Base-by-base conservation (phyloP, 2,113 vertebrate genomes). In the Benitochromis conjunctus region DNA sequence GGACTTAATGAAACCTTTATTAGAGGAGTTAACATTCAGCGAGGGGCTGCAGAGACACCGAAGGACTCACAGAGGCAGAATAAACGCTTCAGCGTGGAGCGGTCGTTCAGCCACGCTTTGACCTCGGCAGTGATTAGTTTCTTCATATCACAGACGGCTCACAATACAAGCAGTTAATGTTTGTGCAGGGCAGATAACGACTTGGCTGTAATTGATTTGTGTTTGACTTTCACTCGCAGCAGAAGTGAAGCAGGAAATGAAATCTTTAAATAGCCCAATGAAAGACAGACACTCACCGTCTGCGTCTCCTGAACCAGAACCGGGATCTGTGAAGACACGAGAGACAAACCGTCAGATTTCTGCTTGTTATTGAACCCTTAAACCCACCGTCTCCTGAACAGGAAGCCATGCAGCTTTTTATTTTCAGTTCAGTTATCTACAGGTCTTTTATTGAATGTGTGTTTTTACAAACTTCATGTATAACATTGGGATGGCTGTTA, bases 301-400 rank as follows among this genome's bases (percentile, higher is more conserved):
- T 83, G 89, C 91, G 4, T 94, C 93, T 90, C 95, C 95, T 12
- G 95, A 96, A 24, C 94, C 95, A 2, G 95, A 96, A 9, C 94
- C 94, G 4, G 92, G 87, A 91, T 96, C 95, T 96, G 94, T 56
- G 62, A 88, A 85, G 74, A 92, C 82, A 92, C 56, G 36, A 88
- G 24, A 90, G 36, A 91, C 60, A 91, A 46, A 11, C 19, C 1
- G 26, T 92, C 84, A 85, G 69, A 46, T 36, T 38, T 55, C 31
- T 38, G 76, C 0, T 7, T 0, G 69, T 76, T 51, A 51, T 51
- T 31, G 48, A 69, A 66, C 12, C 36, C 36, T 69, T 5, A 69
- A 69, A 51, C 43, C 43, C 51, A 31, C 24, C 1, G 2, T 48
- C 14, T 74, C 43, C 5, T 29, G 43, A 13, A 29, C 1, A 3